phyloP scores from a whole-genome alignment of 2,113 vertebrate species.

The Rhinolophus ferrumequinum region DNA sequence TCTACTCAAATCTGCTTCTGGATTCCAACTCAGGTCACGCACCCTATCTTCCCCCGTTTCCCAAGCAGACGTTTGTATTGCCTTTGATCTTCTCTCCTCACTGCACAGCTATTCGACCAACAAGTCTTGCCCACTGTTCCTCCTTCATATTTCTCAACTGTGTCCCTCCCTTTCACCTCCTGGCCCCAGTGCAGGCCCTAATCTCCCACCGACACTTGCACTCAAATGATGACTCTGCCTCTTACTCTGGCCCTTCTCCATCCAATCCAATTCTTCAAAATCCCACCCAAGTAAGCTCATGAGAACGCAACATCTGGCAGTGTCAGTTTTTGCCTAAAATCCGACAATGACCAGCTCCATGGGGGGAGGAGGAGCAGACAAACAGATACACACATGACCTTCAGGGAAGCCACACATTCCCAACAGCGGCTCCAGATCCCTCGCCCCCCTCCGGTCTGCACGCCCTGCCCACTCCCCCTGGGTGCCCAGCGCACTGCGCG shows the following conservation, averaged over 20 bases:
- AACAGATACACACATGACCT: not conserved
- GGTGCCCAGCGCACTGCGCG: not conserved
- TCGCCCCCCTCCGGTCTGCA: not conserved
- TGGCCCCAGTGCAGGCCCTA: not conserved
- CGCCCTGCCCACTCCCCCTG: not conserved
- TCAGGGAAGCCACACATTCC: not conserved
- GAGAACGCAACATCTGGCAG: not conserved
- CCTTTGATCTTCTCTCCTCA: constrained; percentile 10
- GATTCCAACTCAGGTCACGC: not conserved
- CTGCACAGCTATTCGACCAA: not conserved
- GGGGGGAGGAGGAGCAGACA: not conserved
- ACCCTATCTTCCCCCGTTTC: not conserved
- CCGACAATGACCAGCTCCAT: not conserved
- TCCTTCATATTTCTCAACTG: not conserved
- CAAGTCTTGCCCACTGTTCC: not conserved
- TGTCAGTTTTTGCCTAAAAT: not conserved
- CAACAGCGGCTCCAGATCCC: not conserved
- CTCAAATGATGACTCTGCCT: not conserved
- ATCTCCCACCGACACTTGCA: not conserved
- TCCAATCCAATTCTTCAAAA: not conserved
- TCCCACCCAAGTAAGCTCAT: not conserved
- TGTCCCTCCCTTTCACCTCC: not conserved
- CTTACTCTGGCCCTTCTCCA: not conserved
- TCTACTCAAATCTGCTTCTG: constrained; percentile 1
- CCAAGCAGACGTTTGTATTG: not conserved